Conservation (phyloP, 1,140 invertebrate species). For the Adelges cooleyi region DNA sequence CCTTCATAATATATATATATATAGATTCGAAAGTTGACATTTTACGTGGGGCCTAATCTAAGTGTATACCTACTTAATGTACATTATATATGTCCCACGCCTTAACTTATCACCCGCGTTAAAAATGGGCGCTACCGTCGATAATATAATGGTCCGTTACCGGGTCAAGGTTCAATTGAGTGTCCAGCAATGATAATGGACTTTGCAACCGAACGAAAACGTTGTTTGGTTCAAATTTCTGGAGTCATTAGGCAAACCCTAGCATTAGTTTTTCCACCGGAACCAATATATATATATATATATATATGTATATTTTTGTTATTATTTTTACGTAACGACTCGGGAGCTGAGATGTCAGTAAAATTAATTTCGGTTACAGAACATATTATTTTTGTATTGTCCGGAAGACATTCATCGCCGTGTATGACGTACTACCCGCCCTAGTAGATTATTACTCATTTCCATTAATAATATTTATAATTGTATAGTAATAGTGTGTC, state of each 20-base stretch:
- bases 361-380: too few relatives aligned
- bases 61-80: background rate
- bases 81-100: background rate
- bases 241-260: background rate
- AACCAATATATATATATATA: background rate
- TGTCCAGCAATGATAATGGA: background rate
- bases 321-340: too few relatives aligned
- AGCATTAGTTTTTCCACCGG: background rate
- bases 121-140: background rate
- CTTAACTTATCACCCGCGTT: background rate
- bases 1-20: too few relatives aligned
- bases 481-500: too few relatives aligned
- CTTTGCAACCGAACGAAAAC: background rate
- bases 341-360: too few relatives aligned
- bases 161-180: constrained; percentile 1
- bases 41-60: background rate
- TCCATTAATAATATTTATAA: too few relatives aligned
- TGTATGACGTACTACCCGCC: too few relatives aligned
- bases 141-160: background rate
- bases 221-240: background rate
- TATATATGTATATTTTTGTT: too few relatives aligned
- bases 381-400: too few relatives aligned
- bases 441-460: too few relatives aligned
- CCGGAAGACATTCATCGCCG: too few relatives aligned
- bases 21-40: too few relatives aligned